Percentiles rank a stretch among this genome's conserved stretches.
Evolutionary conservation across 2,888 invertebrate species (phyloP).

Genomic region (Eudemis profundana): DNA sequence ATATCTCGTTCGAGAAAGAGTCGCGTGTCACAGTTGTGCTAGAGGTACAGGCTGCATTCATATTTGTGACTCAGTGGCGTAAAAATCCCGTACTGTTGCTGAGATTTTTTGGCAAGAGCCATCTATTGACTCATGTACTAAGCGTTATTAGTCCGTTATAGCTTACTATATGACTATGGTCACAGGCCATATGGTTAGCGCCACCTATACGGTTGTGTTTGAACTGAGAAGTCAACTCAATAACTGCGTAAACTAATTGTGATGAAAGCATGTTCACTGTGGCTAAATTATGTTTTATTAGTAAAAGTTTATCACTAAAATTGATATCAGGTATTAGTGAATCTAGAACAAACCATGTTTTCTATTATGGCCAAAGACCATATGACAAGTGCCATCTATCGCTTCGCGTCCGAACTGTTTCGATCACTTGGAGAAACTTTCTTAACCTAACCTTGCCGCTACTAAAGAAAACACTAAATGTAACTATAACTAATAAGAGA

Average conservation of each 20-base stretch:
- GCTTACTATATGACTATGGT: slow-evolving; percentile 46
- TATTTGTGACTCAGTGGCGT: no score
- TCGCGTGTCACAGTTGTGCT: no score
- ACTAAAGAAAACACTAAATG: no score
- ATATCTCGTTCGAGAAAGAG: no score
- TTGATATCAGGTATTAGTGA: background rate
- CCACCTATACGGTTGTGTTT: slow-evolving; percentile 10
- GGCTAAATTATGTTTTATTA: background rate
- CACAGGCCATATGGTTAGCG: slow-evolving; percentile 52
- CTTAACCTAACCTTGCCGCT: background rate
- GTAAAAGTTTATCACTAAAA: no score
- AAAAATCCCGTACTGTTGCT: no score
- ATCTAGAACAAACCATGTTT: background rate
- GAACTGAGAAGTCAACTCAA: background rate
- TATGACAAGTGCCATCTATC: slow-evolving; percentile 43
- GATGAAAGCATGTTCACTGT: background rate
- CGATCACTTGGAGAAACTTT: background rate
- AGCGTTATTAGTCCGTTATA: background rate
- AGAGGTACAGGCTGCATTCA: no score
- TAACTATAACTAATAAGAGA: no score
- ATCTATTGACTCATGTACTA: background rate
- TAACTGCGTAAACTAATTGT: background rate
- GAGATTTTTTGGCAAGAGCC: no score
- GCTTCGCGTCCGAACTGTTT: background rate
- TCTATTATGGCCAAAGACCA: slow-evolving; percentile 58